These are phyloP conservation scores for Trachelus troglodyta DNA, from an alignment of 2,888 invertebrate genomes.

Conservation along the genomic window DNA sequence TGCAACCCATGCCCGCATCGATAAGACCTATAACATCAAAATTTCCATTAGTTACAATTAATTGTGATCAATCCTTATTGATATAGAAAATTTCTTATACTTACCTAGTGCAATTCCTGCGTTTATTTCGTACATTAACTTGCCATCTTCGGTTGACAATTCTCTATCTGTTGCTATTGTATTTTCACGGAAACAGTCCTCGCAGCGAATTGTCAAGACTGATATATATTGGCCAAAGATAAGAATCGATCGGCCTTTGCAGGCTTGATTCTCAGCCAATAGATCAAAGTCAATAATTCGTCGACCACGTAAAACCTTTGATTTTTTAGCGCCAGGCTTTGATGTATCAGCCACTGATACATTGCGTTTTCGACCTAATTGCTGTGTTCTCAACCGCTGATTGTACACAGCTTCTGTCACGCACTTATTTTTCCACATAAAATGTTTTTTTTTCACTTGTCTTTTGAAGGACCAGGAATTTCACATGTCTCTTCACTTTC, in stretches of 20 bases:
- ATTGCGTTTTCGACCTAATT: conserved; percentile 8
- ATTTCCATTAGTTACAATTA: conserved; percentile 1
- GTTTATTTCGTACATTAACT: conserved; percentile 12
- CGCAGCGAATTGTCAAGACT: conserved; percentile 12
- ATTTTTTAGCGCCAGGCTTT: conserved; percentile 7
- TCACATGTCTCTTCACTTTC: too few relatives aligned
- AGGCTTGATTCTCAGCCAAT: conserved; percentile 11
- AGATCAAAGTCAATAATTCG: conserved; percentile 15
- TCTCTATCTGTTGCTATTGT: conserved; percentile 11
- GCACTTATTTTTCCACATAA: neutral
- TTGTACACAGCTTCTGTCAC: conserved; percentile 17
- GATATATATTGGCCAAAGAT: conserved; percentile 15
- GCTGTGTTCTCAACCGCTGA: conserved; percentile 8
- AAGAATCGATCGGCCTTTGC: conserved; percentile 7
- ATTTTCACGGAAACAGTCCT: conserved; percentile 13
- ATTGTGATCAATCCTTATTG: conserved; percentile 3
- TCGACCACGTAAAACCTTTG: conserved; percentile 7
- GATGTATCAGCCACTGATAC: conserved; percentile 5
- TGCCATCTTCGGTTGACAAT: conserved; percentile 13
- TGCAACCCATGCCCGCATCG: conserved; percentile 14
- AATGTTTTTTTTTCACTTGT: too few relatives aligned
- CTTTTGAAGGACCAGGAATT: too few relatives aligned
- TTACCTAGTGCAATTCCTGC: conserved; percentile 15
- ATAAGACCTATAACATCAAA: conserved; percentile 10
- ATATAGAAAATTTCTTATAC: conserved; percentile 9